Evolutionary conservation across 2,797 vertebrate genomes (phyloP).

Genomic region (Hyperoplus immaculatus): DNA sequence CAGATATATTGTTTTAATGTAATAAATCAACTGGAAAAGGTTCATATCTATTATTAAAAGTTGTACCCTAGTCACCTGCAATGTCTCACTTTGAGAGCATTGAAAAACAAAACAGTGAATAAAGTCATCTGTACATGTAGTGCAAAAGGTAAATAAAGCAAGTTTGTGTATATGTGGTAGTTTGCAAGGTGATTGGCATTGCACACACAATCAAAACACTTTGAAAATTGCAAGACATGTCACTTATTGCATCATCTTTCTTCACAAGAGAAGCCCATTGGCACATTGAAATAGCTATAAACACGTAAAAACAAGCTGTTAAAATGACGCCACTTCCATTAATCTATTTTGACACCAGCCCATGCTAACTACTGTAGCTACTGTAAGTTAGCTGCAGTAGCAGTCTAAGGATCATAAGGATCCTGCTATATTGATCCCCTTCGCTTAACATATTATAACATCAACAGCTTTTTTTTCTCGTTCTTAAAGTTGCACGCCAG

Average conservation of each 20-base stretch:
- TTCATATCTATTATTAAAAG: too few relatives aligned
- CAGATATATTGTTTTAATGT: too few relatives aligned
- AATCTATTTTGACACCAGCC: slow-evolving; percentile 45
- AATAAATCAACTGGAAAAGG: too few relatives aligned
- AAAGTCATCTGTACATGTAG: too few relatives aligned
- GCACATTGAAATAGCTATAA: not conserved
- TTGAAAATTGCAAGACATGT: not conserved
- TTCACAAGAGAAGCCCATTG: not conserved
- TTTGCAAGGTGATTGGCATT: too few relatives aligned
- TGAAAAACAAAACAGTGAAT: too few relatives aligned
- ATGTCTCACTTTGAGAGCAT: too few relatives aligned
- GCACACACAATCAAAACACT: not conserved
- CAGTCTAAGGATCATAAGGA: slow-evolving; percentile 10
- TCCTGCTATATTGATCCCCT: not conserved
- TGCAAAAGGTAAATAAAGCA: too few relatives aligned
- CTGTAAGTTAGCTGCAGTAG: slow-evolving; percentile 37
- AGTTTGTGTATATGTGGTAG: too few relatives aligned
- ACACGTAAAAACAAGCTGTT: slow-evolving; percentile 1
- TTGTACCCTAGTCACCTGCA: too few relatives aligned
- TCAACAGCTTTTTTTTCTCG: not conserved
- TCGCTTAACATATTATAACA: slow-evolving; percentile 9
- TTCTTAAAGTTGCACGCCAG: not conserved
- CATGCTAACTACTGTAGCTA: slow-evolving; percentile 58
- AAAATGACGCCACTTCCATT: slow-evolving; percentile 36
- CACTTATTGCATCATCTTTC: not conserved